Base-by-base conservation (phyloP, 2,113 vertebrate genomes). In the Marcusenius ussheri region DNA sequence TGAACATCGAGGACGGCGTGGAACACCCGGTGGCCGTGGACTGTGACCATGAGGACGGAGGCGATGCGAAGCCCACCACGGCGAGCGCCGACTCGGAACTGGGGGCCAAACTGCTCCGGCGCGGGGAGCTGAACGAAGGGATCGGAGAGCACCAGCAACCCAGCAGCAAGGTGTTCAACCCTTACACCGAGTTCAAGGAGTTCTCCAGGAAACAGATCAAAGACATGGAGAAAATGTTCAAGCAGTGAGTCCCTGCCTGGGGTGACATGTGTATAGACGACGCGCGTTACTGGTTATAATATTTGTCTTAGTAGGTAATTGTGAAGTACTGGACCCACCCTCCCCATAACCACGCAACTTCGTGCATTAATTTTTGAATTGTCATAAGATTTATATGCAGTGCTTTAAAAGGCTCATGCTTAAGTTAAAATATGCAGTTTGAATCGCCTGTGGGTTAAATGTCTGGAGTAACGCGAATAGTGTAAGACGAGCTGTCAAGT, bases 211-310 rank as follows among this genome's bases (percentile, higher is more conserved):
- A 96, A 87, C 98, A 99, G 95, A 98, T 99, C 95, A 98, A 97
- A 93, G 98, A 98, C 95, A 98, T 99, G 98, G 98, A 98, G 93
- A 95, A 93, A 91, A 97, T 98, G 95, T 99, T 99, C 95, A 97
- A 97, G 91, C 95, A 95, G 98, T 98, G 95, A 98, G 98, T 97
- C 89, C 47, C 6, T 77, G 0, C 27, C 31, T 74, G 13, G 24
- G 50, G 11, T 49, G 39, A 46, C 58, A 45, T n/a, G n/a, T 27
- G 58, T 27, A 9, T n/a, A 27, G 24, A 27, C 9, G 58, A 66
- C 9, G 58, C n/a, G 58, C 58, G n/a, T 27, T 27, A n/a, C 58
- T 66, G 2, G 35, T 39, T 66, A 27, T 11, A 66, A 66, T 66
- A 27, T 66, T 27, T 27, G 58, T 66, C 24, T 66, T 66, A 66